phyloP scores from a whole-genome alignment of 2,888 invertebrate species.

The Pseudococcus longispinus region DNA sequence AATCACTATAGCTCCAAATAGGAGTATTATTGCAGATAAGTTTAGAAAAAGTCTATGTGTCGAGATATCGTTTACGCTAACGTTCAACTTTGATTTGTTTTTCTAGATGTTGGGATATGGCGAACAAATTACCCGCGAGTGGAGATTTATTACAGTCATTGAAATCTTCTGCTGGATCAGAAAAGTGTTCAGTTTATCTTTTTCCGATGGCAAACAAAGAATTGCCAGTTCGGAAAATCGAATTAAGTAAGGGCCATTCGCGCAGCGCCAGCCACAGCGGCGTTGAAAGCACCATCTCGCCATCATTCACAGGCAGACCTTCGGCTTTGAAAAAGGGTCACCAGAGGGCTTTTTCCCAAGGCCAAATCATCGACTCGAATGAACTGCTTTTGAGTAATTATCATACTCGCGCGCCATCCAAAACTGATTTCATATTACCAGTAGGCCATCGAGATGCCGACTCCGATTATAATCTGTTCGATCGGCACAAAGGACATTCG shows the following conservation, averaged over 20 bases:
- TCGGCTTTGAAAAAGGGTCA: slow-evolving; percentile 78
- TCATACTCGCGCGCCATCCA: slow-evolving; percentile 82
- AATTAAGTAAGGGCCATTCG: slow-evolving; percentile 67
- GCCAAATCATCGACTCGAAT: slow-evolving; percentile 75
- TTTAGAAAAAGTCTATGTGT: neutral
- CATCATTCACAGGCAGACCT: slow-evolving; percentile 68
- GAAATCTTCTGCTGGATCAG: slow-evolving; percentile 53
- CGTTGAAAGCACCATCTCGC: slow-evolving; percentile 63
- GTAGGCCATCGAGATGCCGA: slow-evolving; percentile 84
- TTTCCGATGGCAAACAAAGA: slow-evolving; percentile 54
- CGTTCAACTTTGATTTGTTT: neutral
- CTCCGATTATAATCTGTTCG: slow-evolving; percentile 62
- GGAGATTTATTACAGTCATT: slow-evolving; percentile 53
- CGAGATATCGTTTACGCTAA: neutral
- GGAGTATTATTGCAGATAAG: neutral
- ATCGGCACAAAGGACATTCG: slow-evolving; percentile 71
- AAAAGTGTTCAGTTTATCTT: slow-evolving; percentile 55
- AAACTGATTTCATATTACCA: slow-evolving; percentile 87
- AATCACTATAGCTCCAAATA: neutral
- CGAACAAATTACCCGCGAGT: slow-evolving; percentile 50
- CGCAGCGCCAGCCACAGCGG: slow-evolving; percentile 88
- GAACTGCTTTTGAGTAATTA: slow-evolving; percentile 64
- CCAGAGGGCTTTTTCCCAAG: slow-evolving; percentile 85
- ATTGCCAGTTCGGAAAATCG: slow-evolving; percentile 52
- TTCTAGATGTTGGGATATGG: slow-evolving; percentile 53